phyloP scores from a whole-genome alignment of 1,140 invertebrate species.

The Leptinotarsa defecta region DNA sequence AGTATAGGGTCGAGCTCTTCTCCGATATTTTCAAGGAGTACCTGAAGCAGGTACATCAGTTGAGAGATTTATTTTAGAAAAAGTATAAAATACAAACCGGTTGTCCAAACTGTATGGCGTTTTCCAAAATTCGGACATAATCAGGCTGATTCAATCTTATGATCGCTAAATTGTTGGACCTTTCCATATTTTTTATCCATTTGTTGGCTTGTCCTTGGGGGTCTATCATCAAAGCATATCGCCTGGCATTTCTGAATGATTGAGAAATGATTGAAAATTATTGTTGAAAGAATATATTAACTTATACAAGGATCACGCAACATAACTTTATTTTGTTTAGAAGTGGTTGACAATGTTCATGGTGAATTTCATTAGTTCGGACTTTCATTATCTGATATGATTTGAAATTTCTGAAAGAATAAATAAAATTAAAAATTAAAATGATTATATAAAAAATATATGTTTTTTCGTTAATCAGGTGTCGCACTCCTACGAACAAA shows the following conservation, averaged over 20 bases:
- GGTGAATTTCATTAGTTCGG: too few relatives aligned
- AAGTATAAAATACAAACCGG: conserved; percentile 61
- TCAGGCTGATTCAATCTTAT: conserved; percentile 81
- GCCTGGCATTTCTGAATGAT: conserved; percentile 71
- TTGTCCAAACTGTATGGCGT: conserved; percentile 90
- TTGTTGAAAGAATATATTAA: too few relatives aligned
- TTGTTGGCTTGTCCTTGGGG: conserved; percentile 93
- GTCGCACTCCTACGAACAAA: too few relatives aligned
- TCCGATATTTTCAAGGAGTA: conserved; percentile 83
- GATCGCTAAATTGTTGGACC: conserved; percentile 80
- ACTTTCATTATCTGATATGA: too few relatives aligned
- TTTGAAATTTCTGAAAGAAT: too few relatives aligned
- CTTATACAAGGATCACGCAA: too few relatives aligned
- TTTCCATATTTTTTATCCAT: conserved; percentile 94
- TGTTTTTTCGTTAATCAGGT: too few relatives aligned
- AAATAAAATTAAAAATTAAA: too few relatives aligned
- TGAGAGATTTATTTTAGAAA: neutral
- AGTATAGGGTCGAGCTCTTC: conserved; percentile 90
- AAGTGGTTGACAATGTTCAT: too few relatives aligned
- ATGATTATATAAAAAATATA: too few relatives aligned
- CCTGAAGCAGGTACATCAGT: conserved; percentile 57
- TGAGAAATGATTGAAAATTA: neutral
- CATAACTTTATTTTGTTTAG: too few relatives aligned
- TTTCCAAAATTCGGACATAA: conserved; percentile 85
- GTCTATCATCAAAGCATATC: conserved; percentile 94